Percentiles rank a stretch among this genome's conserved stretches.
Conservation (phyloP, 2,797 vertebrate species). For the Hylomyscus alleni region DNA sequence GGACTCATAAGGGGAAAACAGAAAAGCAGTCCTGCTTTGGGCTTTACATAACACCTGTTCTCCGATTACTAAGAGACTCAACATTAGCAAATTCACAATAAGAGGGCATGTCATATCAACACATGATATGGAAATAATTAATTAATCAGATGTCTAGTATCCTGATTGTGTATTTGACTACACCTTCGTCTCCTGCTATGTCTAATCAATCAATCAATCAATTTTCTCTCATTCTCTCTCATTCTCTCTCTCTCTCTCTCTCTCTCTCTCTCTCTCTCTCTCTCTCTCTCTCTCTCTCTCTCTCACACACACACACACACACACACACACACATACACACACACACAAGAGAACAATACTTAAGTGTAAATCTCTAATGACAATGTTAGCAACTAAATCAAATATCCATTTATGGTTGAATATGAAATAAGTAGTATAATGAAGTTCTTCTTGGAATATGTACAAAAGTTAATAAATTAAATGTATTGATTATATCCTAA, state of each 20-base stretch:
- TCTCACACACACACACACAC: neutral
- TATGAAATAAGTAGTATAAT: neutral
- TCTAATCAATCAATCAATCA: neutral
- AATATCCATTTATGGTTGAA: neutral
- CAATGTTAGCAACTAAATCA: conserved; percentile 14
- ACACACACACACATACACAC: neutral
- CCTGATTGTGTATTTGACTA: neutral
- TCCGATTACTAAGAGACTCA: conserved; percentile 8
- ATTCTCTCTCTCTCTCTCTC: neutral
- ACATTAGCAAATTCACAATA: neutral
- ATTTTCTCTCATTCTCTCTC: too few species aligned
- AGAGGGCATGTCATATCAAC: neutral
- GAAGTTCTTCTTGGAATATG: conserved; percentile 17
- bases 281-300: neutral
- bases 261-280: neutral
- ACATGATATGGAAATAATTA: neutral
- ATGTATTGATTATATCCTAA: neutral
- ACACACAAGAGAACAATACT: neutral
- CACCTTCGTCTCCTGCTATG: neutral
- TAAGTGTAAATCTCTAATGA: neutral
- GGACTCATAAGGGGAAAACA: conserved; percentile 7
- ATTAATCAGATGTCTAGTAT: neutral
- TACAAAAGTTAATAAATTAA: neutral
- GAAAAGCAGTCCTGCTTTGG: neutral
- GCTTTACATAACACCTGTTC: conserved; percentile 30